A percentile compares a stretch with the other conserved stretches of the same genome.
Conservation (phyloP, 2,888 invertebrate species). For the Quadroppia sp. region DNA sequence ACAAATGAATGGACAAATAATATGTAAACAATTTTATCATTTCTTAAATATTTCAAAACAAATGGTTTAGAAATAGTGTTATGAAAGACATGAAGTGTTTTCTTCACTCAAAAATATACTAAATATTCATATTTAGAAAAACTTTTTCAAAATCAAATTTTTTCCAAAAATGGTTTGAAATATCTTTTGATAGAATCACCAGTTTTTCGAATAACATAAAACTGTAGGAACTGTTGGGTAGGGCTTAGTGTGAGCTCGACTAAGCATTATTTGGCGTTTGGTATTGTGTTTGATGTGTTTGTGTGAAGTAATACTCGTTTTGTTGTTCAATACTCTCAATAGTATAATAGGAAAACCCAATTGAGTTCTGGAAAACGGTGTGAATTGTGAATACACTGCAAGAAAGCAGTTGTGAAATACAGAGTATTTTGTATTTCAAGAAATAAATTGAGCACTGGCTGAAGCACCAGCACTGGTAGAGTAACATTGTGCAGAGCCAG, state of each 20-base stretch:
- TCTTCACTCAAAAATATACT: no score
- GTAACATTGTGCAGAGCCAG: not conserved
- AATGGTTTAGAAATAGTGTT: no score
- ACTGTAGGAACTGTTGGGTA: constrained; percentile 29
- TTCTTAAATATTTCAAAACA: no score
- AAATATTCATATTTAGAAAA: not conserved
- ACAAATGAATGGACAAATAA: not conserved
- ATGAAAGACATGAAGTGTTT: no score
- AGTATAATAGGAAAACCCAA: constrained; percentile 33
- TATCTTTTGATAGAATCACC: not conserved
- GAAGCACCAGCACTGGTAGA: not conserved
- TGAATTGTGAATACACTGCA: constrained; percentile 21
- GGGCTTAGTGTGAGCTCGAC: not conserved
- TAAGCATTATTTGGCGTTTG: constrained; percentile 30
- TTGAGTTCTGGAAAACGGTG: constrained; percentile 16
- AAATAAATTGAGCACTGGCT: constrained; percentile 32
- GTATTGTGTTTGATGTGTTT: constrained; percentile 29
- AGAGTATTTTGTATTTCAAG: constrained; percentile 36
- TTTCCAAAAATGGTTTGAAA: not conserved
- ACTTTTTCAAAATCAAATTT: no score
- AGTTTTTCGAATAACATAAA: constrained; percentile 10
- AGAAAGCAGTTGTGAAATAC: constrained; percentile 2
- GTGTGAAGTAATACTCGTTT: constrained; percentile 35
- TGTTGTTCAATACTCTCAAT: constrained; percentile 35
- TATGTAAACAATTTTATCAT: no score